phyloP scores from a whole-genome alignment of 2,113 vertebrate species.

The Mastomys coucha region DNA sequence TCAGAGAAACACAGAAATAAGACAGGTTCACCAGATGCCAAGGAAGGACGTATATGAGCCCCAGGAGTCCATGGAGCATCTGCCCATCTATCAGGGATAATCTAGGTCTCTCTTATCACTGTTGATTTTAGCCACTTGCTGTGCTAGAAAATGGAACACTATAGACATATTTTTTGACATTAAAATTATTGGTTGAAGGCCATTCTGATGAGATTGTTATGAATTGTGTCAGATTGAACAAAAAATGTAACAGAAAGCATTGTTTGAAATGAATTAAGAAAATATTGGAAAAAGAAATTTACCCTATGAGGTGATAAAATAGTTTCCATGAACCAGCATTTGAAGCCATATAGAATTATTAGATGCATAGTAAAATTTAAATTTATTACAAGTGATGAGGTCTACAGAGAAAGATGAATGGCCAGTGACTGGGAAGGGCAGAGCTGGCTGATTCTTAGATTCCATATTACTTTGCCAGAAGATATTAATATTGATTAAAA shows the following conservation, averaged over 20 bases:
- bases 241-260: not conserved
- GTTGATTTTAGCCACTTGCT: not conserved
- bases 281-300: not conserved
- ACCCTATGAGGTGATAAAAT: not conserved
- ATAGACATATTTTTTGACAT: not conserved
- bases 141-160: not conserved
- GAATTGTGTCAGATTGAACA: not conserved
- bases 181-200: not conserved
- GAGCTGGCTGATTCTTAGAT: not conserved
- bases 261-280: not conserved
- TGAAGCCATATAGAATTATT: not conserved
- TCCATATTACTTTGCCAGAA: not conserved
- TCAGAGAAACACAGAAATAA: not conserved
- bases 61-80: rapidly evolving
- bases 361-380: constrained; percentile 3
- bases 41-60: rapidly evolving
- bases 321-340: not conserved
- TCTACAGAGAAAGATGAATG: not conserved
- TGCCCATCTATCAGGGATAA: rapidly evolving
- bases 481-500: not conserved
- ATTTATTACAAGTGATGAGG: not conserved
- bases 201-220: not conserved
- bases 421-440: not conserved
- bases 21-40: not conserved
- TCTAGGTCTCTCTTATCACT: not conserved